These are phyloP conservation scores for Botia almorhae DNA, from an alignment of 2,797 vertebrate species.

Conservation along the genomic window DNA sequence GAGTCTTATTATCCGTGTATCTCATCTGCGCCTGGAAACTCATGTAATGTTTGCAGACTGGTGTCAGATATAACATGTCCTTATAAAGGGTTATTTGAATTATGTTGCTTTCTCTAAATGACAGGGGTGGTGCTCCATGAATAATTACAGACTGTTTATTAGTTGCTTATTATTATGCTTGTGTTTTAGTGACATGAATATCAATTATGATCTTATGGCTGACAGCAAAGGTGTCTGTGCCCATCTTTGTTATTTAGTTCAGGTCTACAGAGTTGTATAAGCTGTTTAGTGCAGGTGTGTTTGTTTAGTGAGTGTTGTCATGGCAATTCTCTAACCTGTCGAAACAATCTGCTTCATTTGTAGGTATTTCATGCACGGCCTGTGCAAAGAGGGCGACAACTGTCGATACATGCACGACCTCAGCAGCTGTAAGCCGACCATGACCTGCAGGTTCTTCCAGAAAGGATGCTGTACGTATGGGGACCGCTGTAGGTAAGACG, in stretches of 20 bases:
- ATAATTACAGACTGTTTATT: not conserved
- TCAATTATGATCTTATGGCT: not conserved
- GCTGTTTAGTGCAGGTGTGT: too few relatives aligned
- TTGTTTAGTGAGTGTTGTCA: not conserved
- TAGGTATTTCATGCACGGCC: slow-evolving; percentile 98
- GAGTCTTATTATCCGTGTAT: not conserved
- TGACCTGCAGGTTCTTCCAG: slow-evolving; percentile 97
- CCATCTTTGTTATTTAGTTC: not conserved
- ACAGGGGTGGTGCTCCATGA: not conserved
- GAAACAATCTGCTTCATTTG: not conserved
- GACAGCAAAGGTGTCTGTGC: not conserved
- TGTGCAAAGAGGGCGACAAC: slow-evolving; percentile 97
- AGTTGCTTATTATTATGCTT: not conserved
- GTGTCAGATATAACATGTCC: not conserved
- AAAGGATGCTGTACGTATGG: slow-evolving; percentile 95
- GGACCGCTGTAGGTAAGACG: slow-evolving; percentile 91
- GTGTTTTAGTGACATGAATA: not conserved
- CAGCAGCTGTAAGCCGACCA: slow-evolving; percentile 85
- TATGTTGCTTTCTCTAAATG: not conserved
- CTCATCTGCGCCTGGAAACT: not conserved
- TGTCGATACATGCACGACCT: slow-evolving; percentile 96
- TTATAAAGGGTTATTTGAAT: not conserved
- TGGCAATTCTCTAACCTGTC: not conserved
- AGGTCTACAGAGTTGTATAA: not conserved
- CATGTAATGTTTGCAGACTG: not conserved